Percentiles rank a stretch among this genome's conserved stretches.
Conservation (phyloP, 2,113 vertebrate genomes). For the Callionymus lyra region DNA sequence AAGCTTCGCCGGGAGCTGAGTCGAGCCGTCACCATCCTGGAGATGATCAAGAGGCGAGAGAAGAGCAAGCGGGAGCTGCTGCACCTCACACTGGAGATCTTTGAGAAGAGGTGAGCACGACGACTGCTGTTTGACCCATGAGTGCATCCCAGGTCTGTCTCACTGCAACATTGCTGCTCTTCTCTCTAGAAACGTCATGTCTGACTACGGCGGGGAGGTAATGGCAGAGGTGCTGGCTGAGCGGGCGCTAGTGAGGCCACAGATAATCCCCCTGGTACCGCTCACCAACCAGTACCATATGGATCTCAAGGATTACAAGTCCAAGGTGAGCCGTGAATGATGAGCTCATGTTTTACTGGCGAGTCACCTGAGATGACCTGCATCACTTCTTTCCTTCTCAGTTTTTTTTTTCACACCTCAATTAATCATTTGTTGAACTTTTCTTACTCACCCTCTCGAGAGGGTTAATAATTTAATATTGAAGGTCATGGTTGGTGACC, state of each 20-base stretch:
- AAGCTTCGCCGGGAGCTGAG: slow-evolving; percentile 93
- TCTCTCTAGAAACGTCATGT: slow-evolving; percentile 78
- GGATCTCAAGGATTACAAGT: slow-evolving; percentile 90
- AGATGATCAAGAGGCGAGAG: slow-evolving; percentile 97
- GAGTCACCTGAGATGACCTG: too few species aligned
- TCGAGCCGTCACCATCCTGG: slow-evolving; percentile 92
- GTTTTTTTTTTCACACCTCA: too few species aligned
- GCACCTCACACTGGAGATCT: slow-evolving; percentile 96
- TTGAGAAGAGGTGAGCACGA: slow-evolving; percentile 85
- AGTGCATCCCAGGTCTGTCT: neutral
- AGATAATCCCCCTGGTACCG: slow-evolving; percentile 86
- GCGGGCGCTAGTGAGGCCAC: slow-evolving; percentile 84
- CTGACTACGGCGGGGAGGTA: slow-evolving; percentile 88
- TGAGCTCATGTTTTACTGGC: too few species aligned
- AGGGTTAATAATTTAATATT: too few species aligned
- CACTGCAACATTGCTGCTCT: neutral
- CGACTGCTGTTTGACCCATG: neutral
- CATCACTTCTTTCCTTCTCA: too few species aligned
- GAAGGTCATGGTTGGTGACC: too few species aligned
- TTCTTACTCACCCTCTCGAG: too few species aligned
- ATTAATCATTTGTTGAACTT: too few species aligned
- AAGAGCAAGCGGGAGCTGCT: slow-evolving; percentile 96
- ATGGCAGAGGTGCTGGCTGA: slow-evolving; percentile 94
- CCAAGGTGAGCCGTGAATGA: slow-evolving; percentile 71
- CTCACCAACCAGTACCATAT: slow-evolving; percentile 83